Evolutionary conservation across 2,888 invertebrate genomes (phyloP).

Genomic region (Esperia sulphurella): DNA sequence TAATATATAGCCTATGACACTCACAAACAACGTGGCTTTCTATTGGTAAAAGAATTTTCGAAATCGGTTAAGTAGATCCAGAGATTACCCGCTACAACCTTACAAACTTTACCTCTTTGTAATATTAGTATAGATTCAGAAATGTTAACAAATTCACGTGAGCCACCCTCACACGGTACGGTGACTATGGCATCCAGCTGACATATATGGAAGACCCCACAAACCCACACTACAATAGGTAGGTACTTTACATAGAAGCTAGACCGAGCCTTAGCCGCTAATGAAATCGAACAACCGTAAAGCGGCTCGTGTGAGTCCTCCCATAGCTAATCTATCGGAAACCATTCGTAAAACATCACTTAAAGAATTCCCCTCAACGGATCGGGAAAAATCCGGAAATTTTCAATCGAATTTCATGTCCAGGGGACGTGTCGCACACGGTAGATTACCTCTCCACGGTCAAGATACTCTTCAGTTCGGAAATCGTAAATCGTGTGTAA

Average conservation of each 20-base stretch:
- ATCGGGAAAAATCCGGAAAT: conserved; percentile 42
- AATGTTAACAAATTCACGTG: too few species aligned
- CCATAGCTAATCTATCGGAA: conserved; percentile 55
- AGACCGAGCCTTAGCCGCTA: too few species aligned
- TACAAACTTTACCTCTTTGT: too few species aligned
- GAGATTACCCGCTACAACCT: too few species aligned
- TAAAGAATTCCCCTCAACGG: conserved; percentile 41
- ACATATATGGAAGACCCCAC: too few species aligned
- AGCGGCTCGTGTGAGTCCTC: conserved; percentile 6
- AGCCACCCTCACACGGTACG: too few species aligned
- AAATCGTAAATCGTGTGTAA: conserved; percentile 51
- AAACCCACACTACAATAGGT: neutral
- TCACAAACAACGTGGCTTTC: too few species aligned
- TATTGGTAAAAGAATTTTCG: too few species aligned
- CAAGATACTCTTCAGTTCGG: conserved; percentile 31
- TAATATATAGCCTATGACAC: too few species aligned
- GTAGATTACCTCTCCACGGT: conserved; percentile 54
- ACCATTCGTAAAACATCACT: conserved; percentile 59
- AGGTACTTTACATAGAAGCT: neutral
- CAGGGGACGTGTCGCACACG: conserved; percentile 54
- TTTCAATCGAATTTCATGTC: conserved; percentile 67
- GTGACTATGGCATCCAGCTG: too few species aligned
- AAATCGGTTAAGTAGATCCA: too few species aligned
- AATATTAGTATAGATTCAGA: too few species aligned
- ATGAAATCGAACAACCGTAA: neutral